phyloP scores from a whole-genome alignment of 1,140 invertebrate species.

The Pararge aegeria region DNA sequence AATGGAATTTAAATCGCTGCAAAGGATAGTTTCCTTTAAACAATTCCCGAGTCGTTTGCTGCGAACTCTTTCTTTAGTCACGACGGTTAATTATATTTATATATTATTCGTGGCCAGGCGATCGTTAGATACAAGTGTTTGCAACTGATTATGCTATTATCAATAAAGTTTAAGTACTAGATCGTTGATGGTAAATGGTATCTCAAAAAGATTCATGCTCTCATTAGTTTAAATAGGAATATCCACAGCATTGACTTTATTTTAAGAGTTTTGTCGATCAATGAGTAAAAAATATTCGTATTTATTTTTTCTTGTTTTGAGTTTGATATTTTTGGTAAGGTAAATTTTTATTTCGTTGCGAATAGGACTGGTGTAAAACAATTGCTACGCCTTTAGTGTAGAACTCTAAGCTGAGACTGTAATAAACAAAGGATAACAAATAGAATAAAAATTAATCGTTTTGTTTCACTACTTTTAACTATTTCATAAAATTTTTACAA shows the following conservation, averaged over 20 bases:
- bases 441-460: too few relatives aligned
- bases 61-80: slow-evolving; percentile 58
- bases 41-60: slow-evolving; percentile 52
- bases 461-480: too few relatives aligned
- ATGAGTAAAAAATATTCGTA: too few relatives aligned
- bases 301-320: too few relatives aligned
- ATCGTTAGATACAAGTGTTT: slow-evolving; percentile 39
- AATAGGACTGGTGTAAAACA: too few relatives aligned
- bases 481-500: too few relatives aligned
- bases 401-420: too few relatives aligned
- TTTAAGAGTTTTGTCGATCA: background rate
- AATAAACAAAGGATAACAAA: too few relatives aligned
- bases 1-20: slow-evolving; percentile 71
- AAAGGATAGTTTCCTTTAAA: slow-evolving; percentile 58
- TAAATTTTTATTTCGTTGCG: too few relatives aligned
- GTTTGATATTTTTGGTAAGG: too few relatives aligned
- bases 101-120: slow-evolving; percentile 48
- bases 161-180: slow-evolving; percentile 4
- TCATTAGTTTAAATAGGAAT: background rate
- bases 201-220: background rate
- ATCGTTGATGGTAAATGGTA: background rate
- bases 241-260: background rate
- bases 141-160: slow-evolving; percentile 20
- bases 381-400: too few relatives aligned
- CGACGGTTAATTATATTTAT: slow-evolving; percentile 66